Base-by-base conservation (phyloP, 1,140 invertebrate species). In the Cotesia chilonis region DNA sequence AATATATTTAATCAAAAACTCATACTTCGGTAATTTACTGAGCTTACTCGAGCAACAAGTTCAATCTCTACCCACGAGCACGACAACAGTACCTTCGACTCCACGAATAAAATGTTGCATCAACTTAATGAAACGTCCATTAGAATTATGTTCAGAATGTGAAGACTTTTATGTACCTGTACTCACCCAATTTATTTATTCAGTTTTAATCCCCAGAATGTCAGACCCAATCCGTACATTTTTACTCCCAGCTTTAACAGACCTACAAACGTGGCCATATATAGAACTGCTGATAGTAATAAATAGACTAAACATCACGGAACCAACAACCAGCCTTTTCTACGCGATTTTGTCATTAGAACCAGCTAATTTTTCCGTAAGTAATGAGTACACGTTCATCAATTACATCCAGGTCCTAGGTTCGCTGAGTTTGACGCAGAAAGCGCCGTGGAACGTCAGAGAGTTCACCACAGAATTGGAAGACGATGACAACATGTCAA, bases 11-110 rank as follows among this genome's bases (percentile, higher is more conserved):
- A 78, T 85, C n/a, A 81, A 81, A 38, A 83, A 86, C 47, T 88
- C 75, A 67, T 97, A 95, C 82, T 96, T 95, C 80, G 86, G 88
- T 57, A 89, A 92, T 77, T 81, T 97, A 72, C 88, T 92, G 73
- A 84, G 87, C 61, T 78, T 96, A 38, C 78, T 97, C 66, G 92
- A 95, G 78, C 81, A 88, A 55, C 91, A 92, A 83, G 89, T 94
- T 54, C 93, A 94, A 55, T 89, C 91, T 9, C 88, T 47, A 10
- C 41, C 41, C 41, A 47, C 41, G 4, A 47, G 10, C 5, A 47
- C 89, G 47, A 91, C 91, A 0, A 75, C 90, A 3, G 87, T 89
- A 57, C 89, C 94, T n/a, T 93, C 93, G 0, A 95, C 92, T 55
- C 91, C 92, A 9, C 85, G 95, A 5, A 89, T 93, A 37, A 91